phyloP scores from a whole-genome alignment of 2,888 invertebrate species.

The Hipparchia sbordonii region DNA sequence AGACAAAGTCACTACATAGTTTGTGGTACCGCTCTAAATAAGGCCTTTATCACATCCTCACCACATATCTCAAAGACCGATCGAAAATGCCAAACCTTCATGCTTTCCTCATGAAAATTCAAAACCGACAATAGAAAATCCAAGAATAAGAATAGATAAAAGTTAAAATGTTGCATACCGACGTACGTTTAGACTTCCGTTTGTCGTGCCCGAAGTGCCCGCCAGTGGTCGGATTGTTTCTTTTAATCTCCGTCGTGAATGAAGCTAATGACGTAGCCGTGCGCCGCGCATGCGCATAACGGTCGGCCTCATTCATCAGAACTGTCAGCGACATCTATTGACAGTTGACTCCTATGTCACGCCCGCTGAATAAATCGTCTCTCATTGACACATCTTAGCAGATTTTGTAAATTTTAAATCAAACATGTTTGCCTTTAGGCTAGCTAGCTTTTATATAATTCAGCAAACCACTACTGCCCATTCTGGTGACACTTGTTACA shows the following conservation, averaged over 20 bases:
- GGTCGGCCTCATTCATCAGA: conserved; percentile 77
- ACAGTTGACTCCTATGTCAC: conserved; percentile 72
- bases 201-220: conserved; percentile 53
- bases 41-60: not conserved
- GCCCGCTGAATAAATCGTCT: conserved; percentile 47
- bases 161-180: conserved; percentile 56
- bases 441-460: too few species aligned
- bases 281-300: conserved; percentile 62
- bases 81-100: conserved; percentile 4
- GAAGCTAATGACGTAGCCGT: conserved; percentile 66
- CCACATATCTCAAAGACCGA: not conserved
- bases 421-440: not conserved
- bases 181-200: conserved; percentile 70
- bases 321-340: conserved; percentile 80
- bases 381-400: conserved; percentile 26
- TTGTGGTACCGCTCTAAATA: too few species aligned
- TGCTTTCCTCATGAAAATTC: conserved; percentile 7
- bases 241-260: conserved; percentile 73
- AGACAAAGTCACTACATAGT: not conserved
- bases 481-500: too few species aligned
- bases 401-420: not conserved
- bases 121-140: conserved; percentile 39
- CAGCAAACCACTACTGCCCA: not conserved
- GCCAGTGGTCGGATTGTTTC: conserved; percentile 67
- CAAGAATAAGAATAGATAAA: conserved; percentile 45